Evolutionary conservation across 1,140 invertebrate species (phyloP), one percentile per base, ranked within the genome.

Genomic region (Trichonephila inaurata): DNA sequence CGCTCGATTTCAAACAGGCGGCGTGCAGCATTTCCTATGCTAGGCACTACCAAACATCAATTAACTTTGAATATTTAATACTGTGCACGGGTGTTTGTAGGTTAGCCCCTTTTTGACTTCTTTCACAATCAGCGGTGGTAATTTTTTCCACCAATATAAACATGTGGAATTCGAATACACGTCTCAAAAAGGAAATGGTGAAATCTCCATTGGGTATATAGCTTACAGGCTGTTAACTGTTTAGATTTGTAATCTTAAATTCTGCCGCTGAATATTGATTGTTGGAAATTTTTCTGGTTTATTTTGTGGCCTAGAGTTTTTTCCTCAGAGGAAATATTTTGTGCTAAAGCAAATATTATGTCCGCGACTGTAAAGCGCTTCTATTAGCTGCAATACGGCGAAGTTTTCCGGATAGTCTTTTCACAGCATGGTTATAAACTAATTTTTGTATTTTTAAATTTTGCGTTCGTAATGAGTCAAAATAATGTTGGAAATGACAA

Each of bases 61-160:
- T 92, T 92, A 92, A 86, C 33, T 92, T 92, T 92, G 66, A 92
- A 92, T 92, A 92, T 92, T 92, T 92, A 92, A 92, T 92, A 58
- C 24, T 16, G 28, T 6, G 24, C 69, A 28, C 24, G 1, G 66
- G 12, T 77, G 28, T 72, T 72, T 33, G 69, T 72, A n/a, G 24
- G 24, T 10, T 66, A 28, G 0, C n/a, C 24, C 28, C 69, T 33
- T 77, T 77, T 77, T 77, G 69, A 77, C 69, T 77, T 77, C 28
- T 77, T 77, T 2, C 69, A 18, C 24, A 28, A 72, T 28, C 24
- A 28, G 24, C 69, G 8, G 24, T 72, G 69, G 24, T 77, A 40
- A 40, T 77, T 77, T 77, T 72, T 77, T 77, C 10, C 10, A 12
- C 4, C 14, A 28, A 4, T 77, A 33, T 77, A 33, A 77, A 77